phyloP scores from a whole-genome alignment of 2,888 invertebrate species.

The Nomada hirtipes region DNA sequence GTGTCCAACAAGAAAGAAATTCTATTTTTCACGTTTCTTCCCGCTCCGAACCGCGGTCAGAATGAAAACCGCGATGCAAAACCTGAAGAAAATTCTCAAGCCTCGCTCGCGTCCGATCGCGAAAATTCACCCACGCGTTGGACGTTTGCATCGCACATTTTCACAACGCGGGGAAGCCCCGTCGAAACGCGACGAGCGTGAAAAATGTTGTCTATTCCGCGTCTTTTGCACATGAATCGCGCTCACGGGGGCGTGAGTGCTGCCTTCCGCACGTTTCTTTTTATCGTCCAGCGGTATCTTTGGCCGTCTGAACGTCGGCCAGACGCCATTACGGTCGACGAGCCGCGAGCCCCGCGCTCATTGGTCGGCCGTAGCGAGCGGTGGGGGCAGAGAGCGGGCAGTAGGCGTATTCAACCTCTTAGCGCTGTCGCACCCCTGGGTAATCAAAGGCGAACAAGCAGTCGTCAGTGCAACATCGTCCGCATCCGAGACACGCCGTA shows the following conservation, averaged over 20 bases:
- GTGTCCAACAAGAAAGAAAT: too few relatives aligned
- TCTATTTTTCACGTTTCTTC: too few relatives aligned
- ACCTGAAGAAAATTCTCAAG: too few relatives aligned
- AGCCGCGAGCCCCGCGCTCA: slow-evolving; percentile 22
- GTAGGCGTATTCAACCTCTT: slow-evolving; percentile 70
- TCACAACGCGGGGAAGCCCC: not conserved
- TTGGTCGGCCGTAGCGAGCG: slow-evolving; percentile 26
- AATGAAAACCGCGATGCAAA: too few relatives aligned
- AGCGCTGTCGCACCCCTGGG: slow-evolving; percentile 52
- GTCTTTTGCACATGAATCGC: slow-evolving; percentile 18
- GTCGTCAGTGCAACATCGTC: slow-evolving; percentile 71
- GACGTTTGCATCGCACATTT: slow-evolving; percentile 33
- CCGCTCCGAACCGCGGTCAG: too few relatives aligned
- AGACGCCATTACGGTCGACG: slow-evolving; percentile 60
- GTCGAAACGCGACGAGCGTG: slow-evolving; percentile 21
- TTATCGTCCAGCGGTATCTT: slow-evolving; percentile 60
- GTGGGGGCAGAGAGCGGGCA: slow-evolving; percentile 40
- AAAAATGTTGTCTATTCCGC: slow-evolving; percentile 49
- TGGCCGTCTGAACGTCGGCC: too few relatives aligned
- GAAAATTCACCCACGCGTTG: not conserved
- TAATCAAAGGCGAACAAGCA: slow-evolving; percentile 66
- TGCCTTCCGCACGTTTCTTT: slow-evolving; percentile 37
- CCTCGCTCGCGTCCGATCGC: too few relatives aligned
- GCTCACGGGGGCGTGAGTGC: slow-evolving; percentile 50
- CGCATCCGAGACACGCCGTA: slow-evolving; percentile 1